A percentile compares a stretch with the other conserved stretches of the same genome.
phyloP scores from a whole-genome alignment of 2,888 invertebrate genomes.

The Idaea dimidiata region DNA sequence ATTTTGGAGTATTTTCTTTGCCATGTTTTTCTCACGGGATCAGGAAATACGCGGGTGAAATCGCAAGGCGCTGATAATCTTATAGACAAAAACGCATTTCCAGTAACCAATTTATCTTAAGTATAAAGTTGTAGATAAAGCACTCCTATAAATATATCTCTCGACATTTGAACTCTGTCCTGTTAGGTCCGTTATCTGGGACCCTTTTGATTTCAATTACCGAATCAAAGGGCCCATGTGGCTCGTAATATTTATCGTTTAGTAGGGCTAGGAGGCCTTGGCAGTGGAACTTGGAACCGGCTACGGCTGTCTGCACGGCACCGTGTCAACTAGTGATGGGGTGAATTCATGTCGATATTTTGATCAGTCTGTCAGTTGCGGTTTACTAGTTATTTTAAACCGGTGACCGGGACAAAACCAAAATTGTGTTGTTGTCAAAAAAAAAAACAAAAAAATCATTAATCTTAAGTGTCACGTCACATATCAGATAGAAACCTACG shows the following conservation, averaged over 20 bases:
- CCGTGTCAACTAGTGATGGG: conserved; percentile 37
- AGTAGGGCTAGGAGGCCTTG: conserved; percentile 46
- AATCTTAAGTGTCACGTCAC: too few species aligned
- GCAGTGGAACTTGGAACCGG: conserved; percentile 61
- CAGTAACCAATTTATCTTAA: neutral
- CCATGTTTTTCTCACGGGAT: too few species aligned
- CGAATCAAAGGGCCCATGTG: conserved; percentile 15
- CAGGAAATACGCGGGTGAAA: neutral
- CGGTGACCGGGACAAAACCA: too few species aligned
- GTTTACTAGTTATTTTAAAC: too few species aligned
- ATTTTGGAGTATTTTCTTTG: too few species aligned
- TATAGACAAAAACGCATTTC: neutral
- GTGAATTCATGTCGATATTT: conserved; percentile 17
- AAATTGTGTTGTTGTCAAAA: too few species aligned
- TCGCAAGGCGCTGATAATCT: neutral
- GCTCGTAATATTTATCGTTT: conserved; percentile 31
- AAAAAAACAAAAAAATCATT: too few species aligned
- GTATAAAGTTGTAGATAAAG: neutral
- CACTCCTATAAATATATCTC: neutral
- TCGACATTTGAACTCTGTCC: neutral
- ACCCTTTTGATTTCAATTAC: conserved; percentile 14
- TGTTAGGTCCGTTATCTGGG: neutral
- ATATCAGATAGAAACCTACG: too few species aligned
- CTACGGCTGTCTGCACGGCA: conserved; percentile 28
- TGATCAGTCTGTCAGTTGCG: too few species aligned